Base-by-base conservation (phyloP, 2,113 vertebrate genomes). In the Picathartes gymnocephalus region DNA sequence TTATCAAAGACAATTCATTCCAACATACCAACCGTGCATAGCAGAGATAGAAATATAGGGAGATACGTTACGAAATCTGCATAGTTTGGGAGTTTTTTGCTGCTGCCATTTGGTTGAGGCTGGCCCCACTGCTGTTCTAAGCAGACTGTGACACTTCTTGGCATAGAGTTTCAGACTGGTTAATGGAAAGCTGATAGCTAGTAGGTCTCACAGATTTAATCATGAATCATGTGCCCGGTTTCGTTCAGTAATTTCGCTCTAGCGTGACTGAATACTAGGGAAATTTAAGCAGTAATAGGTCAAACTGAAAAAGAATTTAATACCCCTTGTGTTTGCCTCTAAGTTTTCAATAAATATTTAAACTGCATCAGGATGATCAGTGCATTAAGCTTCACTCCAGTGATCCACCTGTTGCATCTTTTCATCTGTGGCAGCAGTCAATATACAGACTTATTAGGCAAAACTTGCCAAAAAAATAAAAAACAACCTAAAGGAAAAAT, bases 61-160 rank as follows among this genome's bases (percentile, higher is more conserved):
- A 70, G 44, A 50, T 28, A 24, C 0, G 1, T 64, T 89, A 89
- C 0, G 1, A 86, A 93, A 71, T 73, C 62, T 70, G 62, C 56
- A 50, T n/a, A 47, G 23, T 66, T 73, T 51, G 40, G 39, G 50
- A 89, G 19, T 7, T 80, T 50, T 89, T 68, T 78, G 28, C 47
- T 83, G 62, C 57, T 86, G 64, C 57, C 85, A 71, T 90, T 90
- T 88, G 39, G 48, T 65, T 87, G 60, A 85, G 48, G 22, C 30
- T 81, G 68, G 76, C 58, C 60, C 66, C 54, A 90, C 54, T 70
- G 88, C 88, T 95, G 90, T 88, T 93, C 79, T 92, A 94, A 96
- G 92, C 90, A 95, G 94, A 92, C 79, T 97, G 92, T 93, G 93
- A 94, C 90, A 81, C 76, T 84, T 96, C 82, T 73, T 92, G 92